Conservation (phyloP, 2,888 invertebrate genomes). For the Clepsis dumicolana region DNA sequence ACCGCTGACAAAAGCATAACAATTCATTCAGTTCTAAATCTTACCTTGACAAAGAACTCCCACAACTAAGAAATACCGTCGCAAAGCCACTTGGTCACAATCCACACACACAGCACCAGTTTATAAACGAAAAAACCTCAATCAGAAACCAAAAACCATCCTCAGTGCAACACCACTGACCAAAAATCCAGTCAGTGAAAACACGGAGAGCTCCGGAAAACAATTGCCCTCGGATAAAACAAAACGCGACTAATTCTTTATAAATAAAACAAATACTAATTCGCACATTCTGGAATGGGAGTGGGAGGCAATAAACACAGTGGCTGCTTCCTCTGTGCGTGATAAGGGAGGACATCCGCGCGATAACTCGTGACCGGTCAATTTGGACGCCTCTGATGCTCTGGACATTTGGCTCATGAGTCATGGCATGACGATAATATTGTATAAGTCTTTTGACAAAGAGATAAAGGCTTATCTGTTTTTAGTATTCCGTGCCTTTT, state of each 20-base stretch:
- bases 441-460: not conserved
- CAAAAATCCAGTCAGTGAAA: not conserved
- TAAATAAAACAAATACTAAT: constrained; percentile 53
- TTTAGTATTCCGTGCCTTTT: too few species aligned
- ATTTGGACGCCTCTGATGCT: constrained; percentile 45
- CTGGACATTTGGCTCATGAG: constrained; percentile 8
- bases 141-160: not conserved
- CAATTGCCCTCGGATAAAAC: constrained; percentile 51
- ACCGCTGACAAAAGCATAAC: too few species aligned
- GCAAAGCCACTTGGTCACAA: not conserved
- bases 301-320: constrained; percentile 75
- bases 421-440: constrained; percentile 21
- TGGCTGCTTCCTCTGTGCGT: constrained; percentile 76
- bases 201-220: constrained; percentile 53
- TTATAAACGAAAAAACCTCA: not conserved
- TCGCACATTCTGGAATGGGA: constrained; percentile 67
- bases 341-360: constrained; percentile 81
- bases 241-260: constrained; percentile 44
- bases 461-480: not conserved
- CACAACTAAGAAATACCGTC: not conserved
- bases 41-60: not conserved
- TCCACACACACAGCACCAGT: not conserved
- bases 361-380: constrained; percentile 76
- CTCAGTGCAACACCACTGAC: not conserved
- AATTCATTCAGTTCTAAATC: not conserved